Evolutionary conservation across 1,140 invertebrate genomes (phyloP).

Genomic region (Temnothorax nylanderi): DNA sequence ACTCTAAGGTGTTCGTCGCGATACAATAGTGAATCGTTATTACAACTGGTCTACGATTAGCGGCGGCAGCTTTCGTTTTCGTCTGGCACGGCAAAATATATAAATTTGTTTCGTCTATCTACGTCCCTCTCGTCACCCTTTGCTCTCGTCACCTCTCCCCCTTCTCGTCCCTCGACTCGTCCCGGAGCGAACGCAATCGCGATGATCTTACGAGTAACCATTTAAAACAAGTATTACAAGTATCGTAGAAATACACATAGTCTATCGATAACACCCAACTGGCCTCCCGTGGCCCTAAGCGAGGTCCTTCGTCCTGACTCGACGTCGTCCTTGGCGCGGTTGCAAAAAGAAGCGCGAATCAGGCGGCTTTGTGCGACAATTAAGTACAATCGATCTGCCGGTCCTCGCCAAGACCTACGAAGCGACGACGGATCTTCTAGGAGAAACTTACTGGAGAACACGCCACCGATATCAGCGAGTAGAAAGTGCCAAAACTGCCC

Average conservation of each 20-base stretch:
- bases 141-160: not conserved
- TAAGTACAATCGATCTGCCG: constrained; percentile 49
- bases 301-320: not conserved
- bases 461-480: not conserved
- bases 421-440: not conserved
- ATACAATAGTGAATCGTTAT: constrained; percentile 70
- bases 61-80: constrained; percentile 77
- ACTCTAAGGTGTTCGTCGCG: constrained; percentile 69
- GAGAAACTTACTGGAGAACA: not conserved
- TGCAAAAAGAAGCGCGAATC: constrained; percentile 4
- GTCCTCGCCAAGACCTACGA: not conserved
- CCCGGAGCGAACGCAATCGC: constrained; percentile 6
- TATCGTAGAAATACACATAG: constrained; percentile 66
- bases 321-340: not conserved
- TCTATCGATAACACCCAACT: constrained; percentile 53
- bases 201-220: constrained; percentile 54
- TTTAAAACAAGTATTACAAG: constrained; percentile 62
- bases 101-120: constrained; percentile 68
- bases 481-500: not conserved
- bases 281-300: not conserved
- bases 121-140: not conserved
- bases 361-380: constrained; percentile 18
- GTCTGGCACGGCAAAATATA: constrained; percentile 81
- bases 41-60: constrained; percentile 75
- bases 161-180: not conserved